Percentiles rank a stretch among this genome's conserved stretches.
phyloP scores from a whole-genome alignment of 2,888 invertebrate genomes.

The Dioctria rufipes region DNA sequence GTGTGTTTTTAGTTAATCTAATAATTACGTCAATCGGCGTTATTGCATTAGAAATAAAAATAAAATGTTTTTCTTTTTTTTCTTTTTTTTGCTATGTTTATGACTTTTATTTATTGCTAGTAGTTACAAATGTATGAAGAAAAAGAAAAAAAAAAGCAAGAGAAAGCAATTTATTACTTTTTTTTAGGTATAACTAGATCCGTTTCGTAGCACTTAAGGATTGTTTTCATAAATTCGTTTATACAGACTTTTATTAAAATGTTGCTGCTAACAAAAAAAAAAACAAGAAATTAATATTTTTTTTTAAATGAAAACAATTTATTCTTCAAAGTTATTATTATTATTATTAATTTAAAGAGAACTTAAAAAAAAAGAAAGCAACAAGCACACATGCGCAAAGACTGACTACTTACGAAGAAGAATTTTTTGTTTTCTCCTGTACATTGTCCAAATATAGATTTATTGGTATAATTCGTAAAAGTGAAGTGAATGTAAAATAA shows the following conservation, averaged over 20 bases:
- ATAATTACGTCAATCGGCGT: not conserved
- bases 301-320: not conserved
- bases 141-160: not conserved
- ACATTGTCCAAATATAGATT: conserved; percentile 51
- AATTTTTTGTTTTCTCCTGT: conserved; percentile 47
- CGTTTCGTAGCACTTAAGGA: conserved; percentile 1
- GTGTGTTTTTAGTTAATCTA: conserved; percentile 42
- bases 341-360: not conserved
- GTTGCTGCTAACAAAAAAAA: no score
- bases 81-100: conserved; percentile 23
- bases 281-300: no score
- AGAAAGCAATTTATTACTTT: conserved; percentile 13
- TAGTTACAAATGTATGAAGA: conserved; percentile 5
- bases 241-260: no score
- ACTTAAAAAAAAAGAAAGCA: conserved; percentile 8
- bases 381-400: conserved; percentile 49
- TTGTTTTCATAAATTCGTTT: not conserved
- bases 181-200: not conserved
- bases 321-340: no score
- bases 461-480: conserved; percentile 18
- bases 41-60: no score
- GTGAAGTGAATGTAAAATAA: conserved; percentile 27
- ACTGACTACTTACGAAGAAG: conserved; percentile 39
- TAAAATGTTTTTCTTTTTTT: no score
- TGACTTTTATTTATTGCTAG: conserved; percentile 42